Percentiles rank a stretch among this genome's conserved stretches.
Evolutionary conservation across 2,888 invertebrate genomes (phyloP).

Genomic region (Oxyscelio sp.): DNA sequence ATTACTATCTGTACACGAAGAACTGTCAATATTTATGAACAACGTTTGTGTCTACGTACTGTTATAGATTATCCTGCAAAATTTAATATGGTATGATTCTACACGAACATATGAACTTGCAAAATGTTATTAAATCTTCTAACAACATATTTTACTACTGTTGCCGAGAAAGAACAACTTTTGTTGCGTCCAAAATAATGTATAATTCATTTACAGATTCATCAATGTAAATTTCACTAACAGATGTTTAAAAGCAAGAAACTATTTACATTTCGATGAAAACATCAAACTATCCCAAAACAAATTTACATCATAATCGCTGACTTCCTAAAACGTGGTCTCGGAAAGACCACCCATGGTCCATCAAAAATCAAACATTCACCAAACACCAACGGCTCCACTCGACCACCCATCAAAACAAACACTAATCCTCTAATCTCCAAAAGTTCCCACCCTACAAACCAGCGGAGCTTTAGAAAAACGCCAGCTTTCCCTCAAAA

Average conservation of each 20-base stretch:
- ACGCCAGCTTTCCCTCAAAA: not conserved
- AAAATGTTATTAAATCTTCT: slow-evolving; percentile 29
- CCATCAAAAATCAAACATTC: not conserved
- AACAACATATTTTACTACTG: slow-evolving; percentile 38
- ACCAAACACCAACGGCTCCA: slow-evolving; percentile 20
- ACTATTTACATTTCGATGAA: too few species aligned
- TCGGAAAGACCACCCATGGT: slow-evolving; percentile 17
- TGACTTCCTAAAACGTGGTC: too few species aligned
- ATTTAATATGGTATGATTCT: slow-evolving; percentile 43
- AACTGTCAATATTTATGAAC: slow-evolving; percentile 28
- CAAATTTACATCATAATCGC: too few species aligned
- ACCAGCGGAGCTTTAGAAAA: not conserved
- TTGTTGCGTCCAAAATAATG: too few species aligned
- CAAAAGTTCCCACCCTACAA: slow-evolving; percentile 23
- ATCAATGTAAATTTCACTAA: too few species aligned
- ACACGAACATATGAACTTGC: slow-evolving; percentile 2
- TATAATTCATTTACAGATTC: too few species aligned
- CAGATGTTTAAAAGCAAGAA: too few species aligned
- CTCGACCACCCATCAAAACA: slow-evolving; percentile 40
- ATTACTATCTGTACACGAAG: not conserved
- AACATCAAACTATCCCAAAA: too few species aligned
- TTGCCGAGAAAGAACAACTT: too few species aligned
- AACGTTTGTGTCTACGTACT: slow-evolving; percentile 14
- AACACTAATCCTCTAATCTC: slow-evolving; percentile 44
- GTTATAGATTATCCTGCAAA: slow-evolving; percentile 17